A percentile compares a stretch with the other conserved stretches of the same genome.
Evolutionary conservation across 1,140 invertebrate genomes (phyloP).

Genomic region (Drosophila ananassae): DNA sequence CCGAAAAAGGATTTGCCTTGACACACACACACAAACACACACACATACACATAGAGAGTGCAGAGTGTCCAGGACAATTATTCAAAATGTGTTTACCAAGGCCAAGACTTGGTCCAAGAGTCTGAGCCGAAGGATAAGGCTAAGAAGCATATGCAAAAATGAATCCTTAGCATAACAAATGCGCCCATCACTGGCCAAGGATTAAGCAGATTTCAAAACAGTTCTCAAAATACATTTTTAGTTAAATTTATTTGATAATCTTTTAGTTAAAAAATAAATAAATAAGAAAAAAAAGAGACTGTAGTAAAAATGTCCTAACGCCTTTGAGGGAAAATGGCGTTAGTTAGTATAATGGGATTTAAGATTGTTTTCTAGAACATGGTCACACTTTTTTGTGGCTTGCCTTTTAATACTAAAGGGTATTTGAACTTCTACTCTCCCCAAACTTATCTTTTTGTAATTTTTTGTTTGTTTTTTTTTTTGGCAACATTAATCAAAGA

Average conservation of each 20-base stretch:
- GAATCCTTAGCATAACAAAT: slow-evolving; percentile 65
- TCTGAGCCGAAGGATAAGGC: slow-evolving; percentile 22
- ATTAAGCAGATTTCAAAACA: slow-evolving; percentile 20
- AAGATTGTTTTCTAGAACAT: no score
- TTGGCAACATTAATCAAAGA: slow-evolving; percentile 73
- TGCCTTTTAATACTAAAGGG: no score
- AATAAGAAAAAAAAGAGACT: no score
- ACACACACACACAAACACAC: slow-evolving; percentile 5
- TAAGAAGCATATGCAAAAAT: slow-evolving; percentile 52
- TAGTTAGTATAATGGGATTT: no score
- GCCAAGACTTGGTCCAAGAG: slow-evolving; percentile 15
- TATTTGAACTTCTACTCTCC: no score
- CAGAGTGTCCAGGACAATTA: slow-evolving; percentile 48
- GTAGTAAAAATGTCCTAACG: no score
- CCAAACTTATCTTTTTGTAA: no score
- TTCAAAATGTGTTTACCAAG: slow-evolving; percentile 62
- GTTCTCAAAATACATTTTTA: no score
- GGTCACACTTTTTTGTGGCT: no score
- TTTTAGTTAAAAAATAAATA: no score
- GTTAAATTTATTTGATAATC: no score
- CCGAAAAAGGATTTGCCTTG: slow-evolving; percentile 34
- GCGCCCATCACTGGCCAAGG: slow-evolving; percentile 27
- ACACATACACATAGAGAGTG: neutral
- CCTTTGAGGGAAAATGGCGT: no score
- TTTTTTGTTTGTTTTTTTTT: slow-evolving; percentile 33